These are phyloP conservation scores for Lampris incognitus DNA, from an alignment of 2,113 vertebrate genomes.

Conservation along the genomic window DNA sequence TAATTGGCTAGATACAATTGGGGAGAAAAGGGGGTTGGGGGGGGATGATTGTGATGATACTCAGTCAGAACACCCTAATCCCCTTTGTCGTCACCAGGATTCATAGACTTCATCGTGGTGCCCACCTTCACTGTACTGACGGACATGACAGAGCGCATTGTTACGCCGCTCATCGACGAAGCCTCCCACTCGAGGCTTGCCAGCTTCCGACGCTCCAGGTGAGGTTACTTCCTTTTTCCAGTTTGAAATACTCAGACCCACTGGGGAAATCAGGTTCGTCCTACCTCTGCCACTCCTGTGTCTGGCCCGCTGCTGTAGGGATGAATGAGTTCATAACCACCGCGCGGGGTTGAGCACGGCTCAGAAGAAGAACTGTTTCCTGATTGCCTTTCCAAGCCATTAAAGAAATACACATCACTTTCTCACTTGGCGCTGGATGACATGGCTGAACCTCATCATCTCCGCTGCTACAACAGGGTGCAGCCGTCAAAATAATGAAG, in stretches of 20 bases:
- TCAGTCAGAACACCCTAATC: background rate
- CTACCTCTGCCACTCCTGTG: too few relatives aligned
- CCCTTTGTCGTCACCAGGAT: constrained; percentile 82
- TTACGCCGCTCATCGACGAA: constrained; percentile 93
- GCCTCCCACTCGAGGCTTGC: constrained; percentile 85
- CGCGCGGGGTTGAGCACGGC: too few relatives aligned
- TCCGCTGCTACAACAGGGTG: constrained; percentile 44
- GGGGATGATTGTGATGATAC: too few relatives aligned
- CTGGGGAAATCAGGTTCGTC: too few relatives aligned
- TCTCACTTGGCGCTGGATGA: constrained; percentile 19
- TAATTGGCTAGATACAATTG: too few relatives aligned
- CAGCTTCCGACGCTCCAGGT: constrained; percentile 92
- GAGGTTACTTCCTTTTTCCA: constrained; percentile 28
- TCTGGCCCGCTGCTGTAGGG: too few relatives aligned
- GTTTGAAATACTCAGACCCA: background rate
- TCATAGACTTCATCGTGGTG: constrained; percentile 98
- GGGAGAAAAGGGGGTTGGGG: too few relatives aligned
- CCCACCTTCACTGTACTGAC: constrained; percentile 97
- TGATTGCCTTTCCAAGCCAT: constrained; percentile 12
- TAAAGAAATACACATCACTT: background rate
- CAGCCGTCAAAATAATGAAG: constrained; percentile 49
- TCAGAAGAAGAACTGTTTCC: constrained; percentile 1
- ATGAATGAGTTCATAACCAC: too few relatives aligned
- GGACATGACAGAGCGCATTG: constrained; percentile 96
- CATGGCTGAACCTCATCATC: constrained; percentile 41